A percentile compares a stretch with the other conserved stretches of the same genome.
Conservation (phyloP, 2,888 invertebrate species). For the Melitaea athalia region DNA sequence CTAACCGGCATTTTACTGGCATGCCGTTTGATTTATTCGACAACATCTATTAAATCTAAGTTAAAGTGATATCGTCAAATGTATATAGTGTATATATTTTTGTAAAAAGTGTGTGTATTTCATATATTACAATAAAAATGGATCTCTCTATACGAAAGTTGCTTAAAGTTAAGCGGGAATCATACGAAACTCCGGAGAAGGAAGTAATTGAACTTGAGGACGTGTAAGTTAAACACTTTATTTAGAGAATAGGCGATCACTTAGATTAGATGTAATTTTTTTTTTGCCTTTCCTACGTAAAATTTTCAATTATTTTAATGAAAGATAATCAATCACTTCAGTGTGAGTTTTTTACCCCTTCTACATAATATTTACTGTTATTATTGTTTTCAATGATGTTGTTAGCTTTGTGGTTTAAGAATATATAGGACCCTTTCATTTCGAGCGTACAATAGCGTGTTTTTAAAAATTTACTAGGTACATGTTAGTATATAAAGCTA, state of each 20-base stretch:
- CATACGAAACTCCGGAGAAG: constrained; percentile 52
- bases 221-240: constrained; percentile 43
- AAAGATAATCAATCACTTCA: too few relatives aligned
- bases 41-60: constrained; percentile 28
- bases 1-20: constrained; percentile 41
- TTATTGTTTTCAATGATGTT: too few relatives aligned
- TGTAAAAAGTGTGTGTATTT: too few relatives aligned
- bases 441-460: too few relatives aligned
- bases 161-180: constrained; percentile 56
- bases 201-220: constrained; percentile 57
- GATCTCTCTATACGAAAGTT: constrained; percentile 68
- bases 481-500: too few relatives aligned
- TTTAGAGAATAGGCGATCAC: background rate
- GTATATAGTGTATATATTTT: constrained; percentile 38
- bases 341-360: too few relatives aligned
- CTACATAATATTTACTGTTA: too few relatives aligned
- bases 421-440: too few relatives aligned
- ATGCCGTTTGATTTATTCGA: constrained; percentile 48
- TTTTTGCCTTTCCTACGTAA: too few relatives aligned
- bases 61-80: constrained; percentile 8
- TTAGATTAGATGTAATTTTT: background rate
- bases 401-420: too few relatives aligned
- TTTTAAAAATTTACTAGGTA: too few relatives aligned
- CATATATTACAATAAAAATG: constrained; percentile 53
- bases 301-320: too few relatives aligned